Evolutionary conservation across 64 coral and sea anemone species (phyloP), one percentile per base, ranked within the genome.

Genomic region (Montipora efflorescens): DNA sequence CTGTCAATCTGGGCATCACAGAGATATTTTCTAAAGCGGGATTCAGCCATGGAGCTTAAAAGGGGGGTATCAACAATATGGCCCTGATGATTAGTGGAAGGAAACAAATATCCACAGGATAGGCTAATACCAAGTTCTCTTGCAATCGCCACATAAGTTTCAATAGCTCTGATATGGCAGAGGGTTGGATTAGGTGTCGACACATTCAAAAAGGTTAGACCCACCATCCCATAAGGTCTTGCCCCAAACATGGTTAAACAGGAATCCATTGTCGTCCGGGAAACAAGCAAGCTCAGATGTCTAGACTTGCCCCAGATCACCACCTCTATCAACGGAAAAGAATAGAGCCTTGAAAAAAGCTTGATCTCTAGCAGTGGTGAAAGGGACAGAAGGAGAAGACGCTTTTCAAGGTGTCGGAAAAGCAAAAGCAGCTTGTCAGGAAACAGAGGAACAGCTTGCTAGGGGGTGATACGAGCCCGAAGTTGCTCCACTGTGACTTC

Each of bases 201-300:
- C 74, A 23, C 43, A 78, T 77, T 74, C 87, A 59, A 89, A 89
- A 18, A 89, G 87, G 50, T 89, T 89, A 5, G 87, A 51, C 5
- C 1, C 13, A 10, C 87, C 74, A 74, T 89, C 87, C 11, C 87
- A 4, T 12, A 89, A 53, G 13, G 72, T 78, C 61, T 78, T 78
- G 36, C 87, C 72, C 73, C 50, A 89, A 47, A 89, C 52, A 78
- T 89, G 87, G 44, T 89, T 89, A 49, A 77, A 89, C 50, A 89
- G 51, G 14, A 89, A 78, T 15, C 87, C 87, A 77, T 76, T 50
- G 48, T 78, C 71, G 1, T 74, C 46, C 19, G 48, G 72, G 74
- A 77, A 89, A 59, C 47, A 72, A 25, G 72, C 87, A 53, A 89
- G 43, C 21, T 89, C 87, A 25, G 48, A 19, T 28, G 84, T 87